Evolutionary conservation across 2,113 vertebrate species (phyloP), one percentile per base, ranked within the genome.

Genomic region (Dolichotis patagonum): DNA sequence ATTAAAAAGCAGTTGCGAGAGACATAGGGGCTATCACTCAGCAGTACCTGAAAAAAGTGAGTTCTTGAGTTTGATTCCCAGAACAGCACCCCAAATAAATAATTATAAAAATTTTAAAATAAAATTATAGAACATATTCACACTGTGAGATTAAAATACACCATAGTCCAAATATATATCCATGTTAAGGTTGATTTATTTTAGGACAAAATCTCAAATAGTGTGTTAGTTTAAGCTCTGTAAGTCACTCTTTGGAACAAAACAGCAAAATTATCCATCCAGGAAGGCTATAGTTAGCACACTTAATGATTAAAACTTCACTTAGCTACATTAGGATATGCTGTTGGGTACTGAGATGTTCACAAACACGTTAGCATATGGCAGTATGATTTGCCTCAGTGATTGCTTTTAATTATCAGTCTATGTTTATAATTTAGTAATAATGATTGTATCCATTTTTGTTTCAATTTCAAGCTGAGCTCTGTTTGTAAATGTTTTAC

Each of bases 61-160:
- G 52, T 54, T 54, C 13, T 12, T 54, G 52, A 16, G 14, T 54
- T 54, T 54, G 52, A 54, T 54, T 54, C 52, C 52, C 13, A 12
- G 52, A 13, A 54, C 13, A 14, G 1, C 52, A 12, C 52, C 52
- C 52, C 13, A 54, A 46, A 54, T 54, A 54, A 54, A 54, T 1
- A 54, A 54, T 16, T 54, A 54, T 54, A 54, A 54, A 71, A 71
- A 71, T 71, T 6, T 20, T 28, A 28, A 62, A 96, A 52, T 43
- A 89, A 97, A 98, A 10, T 95, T 95, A 52, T 82, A 95, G 30
- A 38, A 97, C 97, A 97, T 88, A 97, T 96, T 88, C 95, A 67
- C 85, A 92, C 52, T 30, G 0, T 83, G 46, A 87, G 78, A 67
- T 98, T 97, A 96, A 98, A 97, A 95, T 73, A 24, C 63, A 97